Evolutionary conservation across 2,113 vertebrate genomes (phyloP).

Genomic region (Albula glossodonta): DNA sequence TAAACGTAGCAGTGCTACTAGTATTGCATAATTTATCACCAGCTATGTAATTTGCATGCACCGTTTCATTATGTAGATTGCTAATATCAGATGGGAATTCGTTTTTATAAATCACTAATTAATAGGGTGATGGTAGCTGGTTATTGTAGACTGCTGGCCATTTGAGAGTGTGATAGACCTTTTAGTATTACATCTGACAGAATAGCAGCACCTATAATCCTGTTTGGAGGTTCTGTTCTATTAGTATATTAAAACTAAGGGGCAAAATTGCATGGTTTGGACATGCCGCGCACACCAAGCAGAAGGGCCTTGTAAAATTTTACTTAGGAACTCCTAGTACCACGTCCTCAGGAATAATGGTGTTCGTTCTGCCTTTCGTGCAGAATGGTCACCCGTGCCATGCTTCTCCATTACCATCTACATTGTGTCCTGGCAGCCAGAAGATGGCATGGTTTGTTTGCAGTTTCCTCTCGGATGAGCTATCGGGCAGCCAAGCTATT

Average conservation of each 20-base stretch:
- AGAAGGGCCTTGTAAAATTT: background rate
- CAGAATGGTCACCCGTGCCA: background rate
- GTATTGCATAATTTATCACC: too few species aligned
- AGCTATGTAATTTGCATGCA: too few species aligned
- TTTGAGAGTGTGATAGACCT: background rate
- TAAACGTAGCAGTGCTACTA: too few species aligned
- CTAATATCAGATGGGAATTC: background rate
- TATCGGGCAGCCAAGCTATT: background rate
- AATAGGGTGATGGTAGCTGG: background rate
- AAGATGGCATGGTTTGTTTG: constrained; percentile 15
- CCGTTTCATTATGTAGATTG: too few species aligned
- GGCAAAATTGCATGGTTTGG: background rate
- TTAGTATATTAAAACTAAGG: background rate
- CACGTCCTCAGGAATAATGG: background rate
- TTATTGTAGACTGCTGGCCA: background rate
- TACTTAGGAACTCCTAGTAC: background rate
- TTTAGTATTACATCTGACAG: background rate
- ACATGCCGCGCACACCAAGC: background rate
- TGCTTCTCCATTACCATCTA: background rate
- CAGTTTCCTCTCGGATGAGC: background rate
- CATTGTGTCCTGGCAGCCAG: background rate
- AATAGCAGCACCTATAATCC: background rate
- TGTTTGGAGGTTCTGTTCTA: background rate
- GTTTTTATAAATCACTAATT: background rate
- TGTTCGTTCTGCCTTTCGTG: background rate